These are phyloP conservation scores for Meta bourneti DNA, from an alignment of 2,888 invertebrate species.

Conservation along the genomic window DNA sequence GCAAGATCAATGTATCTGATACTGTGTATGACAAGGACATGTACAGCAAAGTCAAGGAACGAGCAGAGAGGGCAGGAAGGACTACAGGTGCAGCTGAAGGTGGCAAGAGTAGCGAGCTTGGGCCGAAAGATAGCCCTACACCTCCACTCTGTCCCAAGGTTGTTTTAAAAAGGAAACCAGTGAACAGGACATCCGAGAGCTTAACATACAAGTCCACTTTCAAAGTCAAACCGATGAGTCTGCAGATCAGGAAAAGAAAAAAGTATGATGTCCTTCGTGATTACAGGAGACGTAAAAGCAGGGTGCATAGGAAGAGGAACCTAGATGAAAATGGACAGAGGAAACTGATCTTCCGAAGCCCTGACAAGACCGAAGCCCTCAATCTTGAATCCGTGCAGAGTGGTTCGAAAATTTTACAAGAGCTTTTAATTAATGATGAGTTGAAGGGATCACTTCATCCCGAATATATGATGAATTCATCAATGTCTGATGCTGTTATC, in stretches of 20 bases:
- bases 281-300: constrained; percentile 55
- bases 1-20: constrained; percentile 79
- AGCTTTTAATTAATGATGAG: constrained; percentile 67
- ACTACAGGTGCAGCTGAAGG: constrained; percentile 27
- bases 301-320: constrained; percentile 58
- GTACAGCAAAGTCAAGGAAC: constrained; percentile 81
- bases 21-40: constrained; percentile 80
- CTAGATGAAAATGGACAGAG: constrained; percentile 52
- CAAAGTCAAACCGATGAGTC: constrained; percentile 54
- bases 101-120: constrained; percentile 34
- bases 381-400: constrained; percentile 15
- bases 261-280: constrained; percentile 69
- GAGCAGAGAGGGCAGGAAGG: constrained; percentile 74
- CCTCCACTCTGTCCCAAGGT: constrained; percentile 67
- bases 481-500: constrained; percentile 30
- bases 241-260: constrained; percentile 66
- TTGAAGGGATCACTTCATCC: constrained; percentile 28
- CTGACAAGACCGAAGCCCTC: constrained; percentile 27
- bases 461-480: constrained; percentile 33
- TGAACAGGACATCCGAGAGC: constrained; percentile 36
- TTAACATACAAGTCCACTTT: constrained; percentile 54
- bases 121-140: constrained; percentile 54
- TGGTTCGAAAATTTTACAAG: constrained; percentile 67
- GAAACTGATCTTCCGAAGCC: constrained; percentile 25
- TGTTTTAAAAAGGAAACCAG: constrained; percentile 64